These are phyloP conservation scores for Turdus rufiventris DNA, from an alignment of 2,113 vertebrate species.

Conservation along the genomic window DNA sequence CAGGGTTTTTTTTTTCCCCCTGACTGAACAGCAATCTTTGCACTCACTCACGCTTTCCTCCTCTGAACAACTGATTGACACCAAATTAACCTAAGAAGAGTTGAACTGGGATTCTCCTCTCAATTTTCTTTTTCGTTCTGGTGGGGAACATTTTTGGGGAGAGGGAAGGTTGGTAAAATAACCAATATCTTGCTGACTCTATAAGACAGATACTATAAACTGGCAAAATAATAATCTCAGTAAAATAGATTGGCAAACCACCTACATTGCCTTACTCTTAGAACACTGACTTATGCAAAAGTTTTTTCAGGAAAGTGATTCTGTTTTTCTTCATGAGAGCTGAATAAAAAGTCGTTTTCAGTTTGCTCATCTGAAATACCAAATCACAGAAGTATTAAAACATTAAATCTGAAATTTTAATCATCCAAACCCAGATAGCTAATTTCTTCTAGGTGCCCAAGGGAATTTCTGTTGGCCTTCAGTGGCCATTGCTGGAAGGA, in stretches of 20 bases:
- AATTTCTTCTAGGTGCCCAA: neutral
- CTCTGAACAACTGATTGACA: conserved; percentile 6
- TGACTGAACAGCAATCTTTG: conserved; percentile 13
- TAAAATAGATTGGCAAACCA: neutral
- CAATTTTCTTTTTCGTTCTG: neutral
- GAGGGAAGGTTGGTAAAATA: neutral
- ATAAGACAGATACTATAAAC: neutral
- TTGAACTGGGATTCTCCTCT: neutral
- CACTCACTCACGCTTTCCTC: neutral
- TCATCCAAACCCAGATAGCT: neutral
- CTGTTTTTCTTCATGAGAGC: neutral
- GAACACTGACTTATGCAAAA: conserved; percentile 30
- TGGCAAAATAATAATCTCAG: neutral
- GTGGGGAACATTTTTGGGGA: neutral
- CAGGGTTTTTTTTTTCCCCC: neutral
- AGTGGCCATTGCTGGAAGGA: neutral
- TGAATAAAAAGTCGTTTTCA: neutral
- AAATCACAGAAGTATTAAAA: neutral
- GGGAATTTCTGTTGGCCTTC: neutral
- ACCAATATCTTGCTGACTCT: conserved; percentile 23
- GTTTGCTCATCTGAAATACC: neutral
- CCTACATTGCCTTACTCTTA: neutral
- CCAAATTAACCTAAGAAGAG: neutral
- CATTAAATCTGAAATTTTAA: neutral
- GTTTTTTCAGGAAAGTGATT: conserved; percentile 18